Evolutionary conservation across 1,140 invertebrate genomes (phyloP).

Genomic region (Druon quercuslanigerum): DNA sequence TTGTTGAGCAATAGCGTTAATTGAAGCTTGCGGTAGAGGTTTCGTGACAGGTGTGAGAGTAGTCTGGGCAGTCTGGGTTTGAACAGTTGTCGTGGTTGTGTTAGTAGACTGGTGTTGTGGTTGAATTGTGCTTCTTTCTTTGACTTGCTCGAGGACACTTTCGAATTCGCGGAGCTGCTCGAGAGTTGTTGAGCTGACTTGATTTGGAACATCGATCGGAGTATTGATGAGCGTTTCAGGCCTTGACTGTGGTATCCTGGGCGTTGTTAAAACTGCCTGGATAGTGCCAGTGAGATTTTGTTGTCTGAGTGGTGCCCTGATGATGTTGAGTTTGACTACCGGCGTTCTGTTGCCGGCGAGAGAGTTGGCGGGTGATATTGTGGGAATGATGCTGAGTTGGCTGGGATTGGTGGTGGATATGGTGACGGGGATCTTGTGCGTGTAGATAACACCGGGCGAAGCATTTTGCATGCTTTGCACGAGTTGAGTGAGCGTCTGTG

Average conservation of each 20-base stretch:
- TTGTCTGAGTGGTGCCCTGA: conserved; percentile 46
- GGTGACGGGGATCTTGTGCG: conserved; percentile 72
- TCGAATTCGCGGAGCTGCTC: conserved; percentile 89
- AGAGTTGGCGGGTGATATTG: conserved; percentile 68
- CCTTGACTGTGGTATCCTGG: conserved; percentile 63
- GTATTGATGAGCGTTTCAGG: conserved; percentile 69
- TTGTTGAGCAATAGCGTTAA: conserved; percentile 64
- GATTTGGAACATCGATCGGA: conserved; percentile 70
- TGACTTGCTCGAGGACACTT: conserved; percentile 87
- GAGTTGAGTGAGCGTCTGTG: conserved; percentile 68
- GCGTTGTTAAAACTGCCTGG: conserved; percentile 64
- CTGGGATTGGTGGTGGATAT: conserved; percentile 68
- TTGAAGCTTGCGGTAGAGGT: conserved; percentile 57
- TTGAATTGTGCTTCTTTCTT: conserved; percentile 82
- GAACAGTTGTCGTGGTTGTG: conserved; percentile 61
- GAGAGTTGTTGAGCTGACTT: conserved; percentile 79
- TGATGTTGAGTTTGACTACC: conserved; percentile 71
- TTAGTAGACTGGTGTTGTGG: conserved; percentile 62
- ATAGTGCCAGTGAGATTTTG: conserved; percentile 55
- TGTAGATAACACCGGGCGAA: conserved; percentile 69
- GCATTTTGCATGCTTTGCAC: conserved; percentile 68
- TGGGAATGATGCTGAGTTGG: conserved; percentile 68
- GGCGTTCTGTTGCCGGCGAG: conserved; percentile 60
- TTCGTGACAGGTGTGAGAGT: conserved; percentile 50
- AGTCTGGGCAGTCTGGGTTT: conserved; percentile 69